Evolutionary conservation across 2,113 vertebrate species (phyloP).

Genomic region (Noctilio leporinus): DNA sequence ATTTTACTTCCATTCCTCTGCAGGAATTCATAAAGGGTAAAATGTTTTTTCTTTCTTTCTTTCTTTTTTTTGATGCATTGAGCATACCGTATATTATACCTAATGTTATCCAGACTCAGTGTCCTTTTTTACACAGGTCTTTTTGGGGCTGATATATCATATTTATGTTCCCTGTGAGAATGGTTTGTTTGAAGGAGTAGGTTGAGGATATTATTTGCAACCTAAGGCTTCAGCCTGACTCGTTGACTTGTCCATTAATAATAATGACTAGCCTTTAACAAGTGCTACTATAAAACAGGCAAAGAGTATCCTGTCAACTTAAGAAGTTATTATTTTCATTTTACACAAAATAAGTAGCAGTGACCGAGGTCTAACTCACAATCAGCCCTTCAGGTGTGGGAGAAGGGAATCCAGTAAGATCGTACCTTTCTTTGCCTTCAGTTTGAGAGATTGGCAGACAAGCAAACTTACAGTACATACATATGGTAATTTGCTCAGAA

Average conservation of each 20-base stretch:
- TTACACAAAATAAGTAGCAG: not conserved
- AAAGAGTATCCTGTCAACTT: not conserved
- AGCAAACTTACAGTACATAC: not conserved
- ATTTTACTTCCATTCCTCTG: not conserved
- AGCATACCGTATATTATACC: not conserved
- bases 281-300: not conserved
- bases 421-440: not conserved
- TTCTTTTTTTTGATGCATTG: not conserved
- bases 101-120: not conserved
- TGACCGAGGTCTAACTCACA: not conserved
- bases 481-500: not conserved
- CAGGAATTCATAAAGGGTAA: not conserved
- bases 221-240: not conserved
- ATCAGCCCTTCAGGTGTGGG: not conserved
- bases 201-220: not conserved
- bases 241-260: not conserved
- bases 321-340: constrained; percentile 8
- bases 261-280: not conserved
- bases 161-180: not conserved
- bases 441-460: not conserved
- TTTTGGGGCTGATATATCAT: not conserved
- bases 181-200: not conserved
- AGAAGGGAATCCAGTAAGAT: not conserved
- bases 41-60: not conserved
- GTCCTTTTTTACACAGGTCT: not conserved